Base-by-base conservation (phyloP, 2,113 vertebrate species). In the Pomatorhinus ruficollis region DNA sequence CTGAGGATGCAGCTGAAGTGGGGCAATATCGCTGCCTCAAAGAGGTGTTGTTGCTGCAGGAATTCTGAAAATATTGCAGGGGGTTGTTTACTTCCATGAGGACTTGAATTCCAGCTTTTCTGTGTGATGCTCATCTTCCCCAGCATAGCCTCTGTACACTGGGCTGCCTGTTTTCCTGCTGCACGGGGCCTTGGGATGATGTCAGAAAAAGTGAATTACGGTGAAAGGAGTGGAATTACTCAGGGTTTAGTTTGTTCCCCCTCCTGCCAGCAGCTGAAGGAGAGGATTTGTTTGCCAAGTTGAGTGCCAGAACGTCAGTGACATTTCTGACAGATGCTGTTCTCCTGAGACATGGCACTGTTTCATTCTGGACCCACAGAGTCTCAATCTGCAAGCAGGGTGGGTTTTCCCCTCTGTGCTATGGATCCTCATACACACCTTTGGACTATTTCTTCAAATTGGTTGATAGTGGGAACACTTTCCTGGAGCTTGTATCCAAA, bases 241-340 rank as follows among this genome's bases (percentile, higher is more conserved):
- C 87, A 24, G 31, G 6, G 25, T 88, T 76, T 45, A 9, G 24
- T 68, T 83, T 88, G 54, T 72, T 92, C 12, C 16, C 5, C 7
- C 23, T 70, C 27, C 81, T 0, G 0, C 19, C 59, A 61, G 68
- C 40, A 53, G 63, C 66, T 69, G 49, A 83, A 88, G 50, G 68
- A 87, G 42, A 33, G 59, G 59, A 27, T 94, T 87, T 94, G 37
- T 89, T 95, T 83, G 72, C 64, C 60, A 53, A 50, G 12, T 40
- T 57, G 11, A 40, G 56, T 59, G 75, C 35, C 79, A 82, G 75
- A 50, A 52, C 1, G 2, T 35, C 77, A 81, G 64, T 45, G 60
- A 65, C 24, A 10, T 65, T 77, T 64, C 64, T 83, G 40, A 83
- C 3, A 12, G 61, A 53, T 3, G 2, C 31, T 53, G n/a, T 37